A percentile compares a stretch with the other conserved stretches of the same genome.
These are phyloP conservation scores for Actenoides lindsayi DNA, from an alignment of 2,113 vertebrate genomes.

Conservation along the genomic window DNA sequence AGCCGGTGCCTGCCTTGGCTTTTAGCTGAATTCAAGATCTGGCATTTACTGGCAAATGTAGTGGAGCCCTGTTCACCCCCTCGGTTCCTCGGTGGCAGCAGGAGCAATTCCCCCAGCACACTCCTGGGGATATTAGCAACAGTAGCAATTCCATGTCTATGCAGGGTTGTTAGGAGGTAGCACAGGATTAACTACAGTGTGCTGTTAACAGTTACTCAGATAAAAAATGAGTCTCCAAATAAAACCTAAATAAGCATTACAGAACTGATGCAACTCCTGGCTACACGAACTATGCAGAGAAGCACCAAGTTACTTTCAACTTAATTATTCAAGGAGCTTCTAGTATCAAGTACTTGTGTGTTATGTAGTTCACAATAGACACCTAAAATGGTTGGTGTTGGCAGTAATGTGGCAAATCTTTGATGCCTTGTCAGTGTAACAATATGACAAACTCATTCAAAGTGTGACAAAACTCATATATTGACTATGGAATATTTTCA, in stretches of 20 bases:
- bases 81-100: background rate
- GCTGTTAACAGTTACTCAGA: background rate
- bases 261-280: background rate
- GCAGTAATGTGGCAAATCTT: background rate
- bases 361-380: background rate
- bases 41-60: background rate
- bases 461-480: background rate
- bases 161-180: background rate
- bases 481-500: background rate
- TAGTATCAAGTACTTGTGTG: background rate
- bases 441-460: background rate
- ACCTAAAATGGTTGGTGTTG: background rate
- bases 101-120: background rate
- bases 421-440: background rate
- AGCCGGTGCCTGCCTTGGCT: background rate
- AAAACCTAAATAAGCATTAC: background rate
- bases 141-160: background rate
- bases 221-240: background rate
- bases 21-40: background rate
- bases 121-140: background rate
- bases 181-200: background rate
- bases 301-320: background rate
- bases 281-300: background rate
- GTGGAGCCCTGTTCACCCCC: background rate
- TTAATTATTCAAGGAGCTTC: background rate